These are phyloP conservation scores for Platycercus adscitus DNA, from an alignment of 2,113 vertebrate species.

Conservation along the genomic window DNA sequence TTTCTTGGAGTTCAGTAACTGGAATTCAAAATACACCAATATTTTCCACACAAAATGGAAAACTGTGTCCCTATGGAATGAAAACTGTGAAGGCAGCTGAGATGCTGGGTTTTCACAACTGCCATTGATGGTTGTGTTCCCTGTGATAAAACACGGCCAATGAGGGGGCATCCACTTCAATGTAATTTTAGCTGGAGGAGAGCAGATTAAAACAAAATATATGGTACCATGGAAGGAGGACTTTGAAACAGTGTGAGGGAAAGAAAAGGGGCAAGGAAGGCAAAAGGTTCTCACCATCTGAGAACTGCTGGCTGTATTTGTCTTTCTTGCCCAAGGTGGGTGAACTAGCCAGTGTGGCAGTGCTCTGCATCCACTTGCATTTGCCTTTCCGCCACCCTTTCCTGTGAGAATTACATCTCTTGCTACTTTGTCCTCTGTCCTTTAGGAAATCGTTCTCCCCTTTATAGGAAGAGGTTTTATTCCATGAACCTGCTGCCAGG, in stretches of 20 bases:
- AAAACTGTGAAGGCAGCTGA: background rate
- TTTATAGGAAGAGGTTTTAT: background rate
- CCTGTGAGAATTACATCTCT: background rate
- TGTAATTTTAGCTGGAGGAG: background rate
- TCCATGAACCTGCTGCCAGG: background rate
- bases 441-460: background rate
- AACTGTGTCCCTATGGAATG: background rate
- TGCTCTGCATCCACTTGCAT: rapidly evolving
- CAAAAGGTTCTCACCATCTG: background rate
- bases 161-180: background rate
- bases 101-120: background rate
- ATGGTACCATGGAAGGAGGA: background rate
- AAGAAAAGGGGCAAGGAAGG: background rate
- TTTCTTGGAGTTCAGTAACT: background rate
- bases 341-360: rapidly evolving
- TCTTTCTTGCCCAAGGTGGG: rapidly evolving
- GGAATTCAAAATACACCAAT: background rate
- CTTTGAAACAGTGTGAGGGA: background rate
- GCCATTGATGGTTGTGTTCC: background rate
- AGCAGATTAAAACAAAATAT: background rate
- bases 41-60: slow-evolving; percentile 9
- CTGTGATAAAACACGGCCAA: background rate
- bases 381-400: background rate
- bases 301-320: background rate
- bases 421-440: background rate